Percentiles rank a stretch among this genome's conserved stretches.
These are phyloP conservation scores for Henricia sp. DNA, from an alignment of 53 echinoderm and acorn worm species.

Conservation along the genomic window DNA sequence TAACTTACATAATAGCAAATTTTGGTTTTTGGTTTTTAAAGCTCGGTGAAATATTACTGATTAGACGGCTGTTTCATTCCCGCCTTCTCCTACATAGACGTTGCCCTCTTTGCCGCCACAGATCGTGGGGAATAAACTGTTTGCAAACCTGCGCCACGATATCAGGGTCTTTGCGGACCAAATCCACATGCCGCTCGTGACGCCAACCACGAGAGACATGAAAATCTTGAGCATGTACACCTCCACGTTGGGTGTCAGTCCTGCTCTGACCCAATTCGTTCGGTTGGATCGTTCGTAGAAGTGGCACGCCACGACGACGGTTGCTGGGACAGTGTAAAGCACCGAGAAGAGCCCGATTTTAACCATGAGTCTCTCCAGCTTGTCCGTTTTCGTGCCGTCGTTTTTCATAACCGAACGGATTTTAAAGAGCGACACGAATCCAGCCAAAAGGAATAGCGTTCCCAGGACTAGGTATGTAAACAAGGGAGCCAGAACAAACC, in stretches of 20 bases:
- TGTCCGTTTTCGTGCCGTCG: constrained; percentile 98
- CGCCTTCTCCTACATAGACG: constrained; percentile 52
- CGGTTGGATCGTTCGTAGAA: constrained; percentile 91
- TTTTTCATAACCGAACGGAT: constrained; percentile 98
- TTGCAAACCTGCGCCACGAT: constrained; percentile 89
- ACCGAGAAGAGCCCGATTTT: constrained; percentile 98
- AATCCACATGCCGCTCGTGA: constrained; percentile 99
- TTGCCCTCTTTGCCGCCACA: constrained; percentile 71
- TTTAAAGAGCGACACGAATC: constrained; percentile 96
- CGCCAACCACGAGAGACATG: constrained; percentile 96
- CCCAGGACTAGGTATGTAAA: constrained; percentile 95
- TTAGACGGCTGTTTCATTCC: constrained; percentile 87
- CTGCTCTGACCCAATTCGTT: constrained; percentile 67
- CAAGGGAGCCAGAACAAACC: constrained; percentile 93
- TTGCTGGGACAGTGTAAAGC: constrained; percentile 96
- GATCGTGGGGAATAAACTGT: constrained; percentile 82
- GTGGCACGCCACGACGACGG: constrained; percentile 93
- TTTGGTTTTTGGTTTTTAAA: constrained; percentile 29
- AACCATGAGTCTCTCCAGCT: constrained; percentile 97
- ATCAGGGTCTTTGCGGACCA: constrained; percentile 96
- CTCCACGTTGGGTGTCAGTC: constrained; percentile 89
- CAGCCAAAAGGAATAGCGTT: constrained; percentile 87
- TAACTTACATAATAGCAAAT: constrained; percentile 63
- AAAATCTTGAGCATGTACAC: constrained; percentile 98
- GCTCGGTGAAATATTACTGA: background rate